These are phyloP conservation scores for Theristicus caerulescens DNA, from an alignment of 2,113 vertebrate species.

Conservation along the genomic window DNA sequence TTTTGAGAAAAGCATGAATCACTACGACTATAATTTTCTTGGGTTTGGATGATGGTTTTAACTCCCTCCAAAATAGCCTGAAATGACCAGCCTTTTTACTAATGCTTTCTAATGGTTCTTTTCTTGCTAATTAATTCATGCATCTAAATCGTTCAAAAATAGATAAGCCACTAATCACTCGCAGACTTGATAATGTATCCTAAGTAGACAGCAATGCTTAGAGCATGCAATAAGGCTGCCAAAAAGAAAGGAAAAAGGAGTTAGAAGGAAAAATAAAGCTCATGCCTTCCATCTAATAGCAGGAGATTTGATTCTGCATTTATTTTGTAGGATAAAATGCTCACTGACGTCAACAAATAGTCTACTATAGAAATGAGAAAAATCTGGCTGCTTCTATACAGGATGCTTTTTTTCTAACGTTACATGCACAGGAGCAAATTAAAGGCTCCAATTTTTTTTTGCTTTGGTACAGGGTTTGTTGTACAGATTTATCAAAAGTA, in stretches of 20 bases:
- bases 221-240: not conserved
- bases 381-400: not conserved
- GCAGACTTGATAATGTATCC: not conserved
- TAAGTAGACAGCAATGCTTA: not conserved
- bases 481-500: not conserved
- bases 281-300: not conserved
- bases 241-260: not conserved
- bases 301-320: not conserved
- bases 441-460: not conserved
- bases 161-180: constrained; percentile 20
- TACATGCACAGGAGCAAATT: not conserved
- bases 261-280: not conserved
- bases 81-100: constrained; percentile 16
- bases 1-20: not conserved
- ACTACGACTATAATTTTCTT: not conserved
- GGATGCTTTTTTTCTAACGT: not conserved
- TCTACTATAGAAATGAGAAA: not conserved
- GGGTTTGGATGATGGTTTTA: not conserved
- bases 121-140: constrained; percentile 32
- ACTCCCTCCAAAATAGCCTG: not conserved
- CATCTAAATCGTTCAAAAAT: constrained; percentile 35
- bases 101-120: constrained; percentile 23
- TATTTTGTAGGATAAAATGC: not conserved
- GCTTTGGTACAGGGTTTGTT: not conserved
- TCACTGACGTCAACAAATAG: not conserved